These are phyloP conservation scores for Colossoma macropomum DNA, from an alignment of 2,113 vertebrate genomes.

Conservation along the genomic window DNA sequence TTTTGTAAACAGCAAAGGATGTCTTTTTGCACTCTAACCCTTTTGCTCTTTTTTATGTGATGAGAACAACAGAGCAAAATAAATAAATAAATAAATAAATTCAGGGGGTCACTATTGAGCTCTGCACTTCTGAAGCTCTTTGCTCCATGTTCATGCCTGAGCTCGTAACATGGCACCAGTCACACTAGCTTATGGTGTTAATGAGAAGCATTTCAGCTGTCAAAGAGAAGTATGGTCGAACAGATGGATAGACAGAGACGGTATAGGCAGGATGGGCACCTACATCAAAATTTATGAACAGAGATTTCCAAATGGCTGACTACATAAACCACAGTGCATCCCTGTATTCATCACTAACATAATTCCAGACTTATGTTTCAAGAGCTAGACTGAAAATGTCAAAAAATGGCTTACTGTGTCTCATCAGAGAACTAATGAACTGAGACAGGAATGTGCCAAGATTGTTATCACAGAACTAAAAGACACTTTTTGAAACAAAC, in stretches of 20 bases:
- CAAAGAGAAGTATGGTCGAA: neutral
- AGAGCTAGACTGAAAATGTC: neutral
- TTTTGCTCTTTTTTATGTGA: too few relatives aligned
- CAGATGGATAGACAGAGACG: neutral
- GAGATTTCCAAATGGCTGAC: neutral
- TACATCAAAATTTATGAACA: neutral
- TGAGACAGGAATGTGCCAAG: constrained; percentile 17
- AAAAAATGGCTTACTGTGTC: neutral
- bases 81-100: too few relatives aligned
- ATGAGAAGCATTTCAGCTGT: neutral
- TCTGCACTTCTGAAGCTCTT: neutral
- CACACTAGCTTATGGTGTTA: neutral
- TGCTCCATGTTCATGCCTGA: neutral
- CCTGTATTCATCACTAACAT: constrained; percentile 4
- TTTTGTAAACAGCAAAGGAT: too few relatives aligned
- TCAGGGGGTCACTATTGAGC: too few relatives aligned
- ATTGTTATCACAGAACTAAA: neutral
- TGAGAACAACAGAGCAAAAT: too few relatives aligned
- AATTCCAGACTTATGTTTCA: neutral
- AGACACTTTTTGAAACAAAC: neutral
- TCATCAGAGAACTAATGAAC: neutral
- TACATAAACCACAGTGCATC: neutral
- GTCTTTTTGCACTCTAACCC: too few relatives aligned
- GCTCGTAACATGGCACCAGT: neutral
- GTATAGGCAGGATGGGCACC: neutral